Evolutionary conservation across 2,113 vertebrate species (phyloP).

Genomic region (Noturus placidus): DNA sequence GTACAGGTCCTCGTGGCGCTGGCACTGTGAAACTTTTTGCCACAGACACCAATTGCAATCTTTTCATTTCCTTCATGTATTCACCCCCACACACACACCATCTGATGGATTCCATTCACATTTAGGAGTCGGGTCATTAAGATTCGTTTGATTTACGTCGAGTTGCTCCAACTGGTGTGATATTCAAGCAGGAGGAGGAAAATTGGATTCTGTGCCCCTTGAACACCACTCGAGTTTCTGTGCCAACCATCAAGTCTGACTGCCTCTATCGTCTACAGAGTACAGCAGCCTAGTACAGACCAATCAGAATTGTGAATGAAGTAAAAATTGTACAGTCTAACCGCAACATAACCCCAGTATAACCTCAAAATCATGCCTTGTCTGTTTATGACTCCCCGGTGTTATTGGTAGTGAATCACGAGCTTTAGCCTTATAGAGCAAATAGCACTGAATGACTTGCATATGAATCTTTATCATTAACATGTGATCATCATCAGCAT

Average conservation of each 20-base stretch:
- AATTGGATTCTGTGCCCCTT: neutral
- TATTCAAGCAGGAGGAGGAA: neutral
- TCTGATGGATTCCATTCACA: neutral
- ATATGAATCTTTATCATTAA: neutral
- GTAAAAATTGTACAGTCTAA: neutral
- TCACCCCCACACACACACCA: neutral
- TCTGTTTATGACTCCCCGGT: neutral
- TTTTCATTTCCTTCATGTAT: neutral
- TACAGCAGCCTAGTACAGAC: neutral
- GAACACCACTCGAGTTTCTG: neutral
- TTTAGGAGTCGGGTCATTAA: neutral
- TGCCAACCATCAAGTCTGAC: neutral
- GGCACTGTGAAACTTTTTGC: neutral
- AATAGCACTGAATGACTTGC: neutral
- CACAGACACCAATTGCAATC: neutral
- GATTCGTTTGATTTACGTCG: neutral
- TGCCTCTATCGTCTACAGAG: neutral
- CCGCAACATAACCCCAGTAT: neutral
- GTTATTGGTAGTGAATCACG: neutral
- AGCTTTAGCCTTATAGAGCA: neutral
- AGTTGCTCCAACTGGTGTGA: neutral
- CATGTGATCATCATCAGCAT: neutral
- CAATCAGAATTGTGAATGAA: neutral
- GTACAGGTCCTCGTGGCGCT: neutral
- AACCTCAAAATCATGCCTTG: neutral